These are phyloP conservation scores for Bombyx mandarina DNA, from an alignment of 1,140 invertebrate genomes.

Conservation along the genomic window DNA sequence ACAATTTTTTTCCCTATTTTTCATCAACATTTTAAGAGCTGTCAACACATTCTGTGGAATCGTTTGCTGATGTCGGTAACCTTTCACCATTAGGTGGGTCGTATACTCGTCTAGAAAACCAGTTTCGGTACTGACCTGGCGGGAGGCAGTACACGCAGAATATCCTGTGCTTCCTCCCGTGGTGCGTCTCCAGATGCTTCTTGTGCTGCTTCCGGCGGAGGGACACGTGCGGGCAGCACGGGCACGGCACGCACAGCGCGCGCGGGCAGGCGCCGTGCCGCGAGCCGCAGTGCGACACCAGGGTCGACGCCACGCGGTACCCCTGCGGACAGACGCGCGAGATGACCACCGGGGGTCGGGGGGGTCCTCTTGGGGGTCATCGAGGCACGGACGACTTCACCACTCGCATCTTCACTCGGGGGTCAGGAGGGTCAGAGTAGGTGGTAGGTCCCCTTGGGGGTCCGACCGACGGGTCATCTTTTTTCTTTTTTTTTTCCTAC, in stretches of 20 bases:
- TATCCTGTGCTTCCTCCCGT: slow-evolving; percentile 35
- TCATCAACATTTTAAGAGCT: too few species aligned
- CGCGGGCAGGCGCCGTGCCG: slow-evolving; percentile 39
- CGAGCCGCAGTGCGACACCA: slow-evolving; percentile 39
- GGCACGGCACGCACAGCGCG: slow-evolving; percentile 41
- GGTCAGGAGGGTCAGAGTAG: neutral
- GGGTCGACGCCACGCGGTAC: slow-evolving; percentile 49
- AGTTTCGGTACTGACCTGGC: slow-evolving; percentile 24
- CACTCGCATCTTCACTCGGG: too few species aligned
- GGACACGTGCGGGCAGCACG: slow-evolving; percentile 56
- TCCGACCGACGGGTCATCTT: too few species aligned
- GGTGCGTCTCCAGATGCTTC: slow-evolving; percentile 47
- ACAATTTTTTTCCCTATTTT: too few species aligned
- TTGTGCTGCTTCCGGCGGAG: slow-evolving; percentile 50
- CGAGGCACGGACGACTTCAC: too few species aligned
- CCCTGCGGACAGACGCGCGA: slow-evolving; percentile 24
- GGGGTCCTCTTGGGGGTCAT: neutral
- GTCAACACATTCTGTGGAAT: too few species aligned
- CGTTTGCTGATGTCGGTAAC: neutral
- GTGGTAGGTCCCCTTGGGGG: too few species aligned
- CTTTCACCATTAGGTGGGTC: neutral
- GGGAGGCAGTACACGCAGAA: slow-evolving; percentile 55
- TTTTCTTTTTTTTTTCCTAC: too few species aligned
- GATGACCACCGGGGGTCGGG: neutral
- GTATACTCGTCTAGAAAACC: neutral